These are phyloP conservation scores for Pediacus dermestoides DNA, from an alignment of 2,888 invertebrate species.

Conservation along the genomic window DNA sequence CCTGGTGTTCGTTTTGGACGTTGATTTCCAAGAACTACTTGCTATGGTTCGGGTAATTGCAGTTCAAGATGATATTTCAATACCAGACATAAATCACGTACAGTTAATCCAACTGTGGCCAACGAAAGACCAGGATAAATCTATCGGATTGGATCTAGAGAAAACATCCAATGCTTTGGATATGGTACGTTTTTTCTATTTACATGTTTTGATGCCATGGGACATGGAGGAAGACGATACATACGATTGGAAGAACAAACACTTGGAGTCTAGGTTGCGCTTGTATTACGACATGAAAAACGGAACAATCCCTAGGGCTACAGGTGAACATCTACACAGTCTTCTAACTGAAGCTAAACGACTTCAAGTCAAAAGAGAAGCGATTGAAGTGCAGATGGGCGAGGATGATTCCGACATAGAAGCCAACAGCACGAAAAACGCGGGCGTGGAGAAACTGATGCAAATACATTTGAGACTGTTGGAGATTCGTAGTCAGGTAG, in stretches of 20 bases:
- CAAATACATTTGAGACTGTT: slow-evolving; percentile 55
- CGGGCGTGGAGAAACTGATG: slow-evolving; percentile 51
- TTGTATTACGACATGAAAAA: slow-evolving; percentile 59
- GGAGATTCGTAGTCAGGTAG: slow-evolving; percentile 58
- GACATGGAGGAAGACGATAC: slow-evolving; percentile 62
- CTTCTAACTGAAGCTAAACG: slow-evolving; percentile 55
- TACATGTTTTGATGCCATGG: slow-evolving; percentile 68
- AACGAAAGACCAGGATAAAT: slow-evolving; percentile 58
- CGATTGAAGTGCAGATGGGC: slow-evolving; percentile 47
- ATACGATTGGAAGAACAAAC: slow-evolving; percentile 56
- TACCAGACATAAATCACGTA: slow-evolving; percentile 60
- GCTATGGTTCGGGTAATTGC: slow-evolving; percentile 60
- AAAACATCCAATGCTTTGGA: slow-evolving; percentile 64
- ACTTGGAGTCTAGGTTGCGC: slow-evolving; percentile 55
- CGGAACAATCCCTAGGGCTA: slow-evolving; percentile 51
- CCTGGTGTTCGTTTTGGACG: slow-evolving; percentile 56
- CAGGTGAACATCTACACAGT: slow-evolving; percentile 53
- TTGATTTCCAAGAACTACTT: slow-evolving; percentile 55
- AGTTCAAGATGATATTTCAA: slow-evolving; percentile 61
- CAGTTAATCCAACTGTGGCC: slow-evolving; percentile 64
- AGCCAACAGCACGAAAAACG: not conserved
- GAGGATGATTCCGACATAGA: slow-evolving; percentile 10
- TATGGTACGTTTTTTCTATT: slow-evolving; percentile 63
- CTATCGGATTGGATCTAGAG: slow-evolving; percentile 55
- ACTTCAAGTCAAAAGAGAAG: slow-evolving; percentile 51